Evolutionary conservation across 2,113 vertebrate species (phyloP).

Genomic region (Pelecanus crispus): DNA sequence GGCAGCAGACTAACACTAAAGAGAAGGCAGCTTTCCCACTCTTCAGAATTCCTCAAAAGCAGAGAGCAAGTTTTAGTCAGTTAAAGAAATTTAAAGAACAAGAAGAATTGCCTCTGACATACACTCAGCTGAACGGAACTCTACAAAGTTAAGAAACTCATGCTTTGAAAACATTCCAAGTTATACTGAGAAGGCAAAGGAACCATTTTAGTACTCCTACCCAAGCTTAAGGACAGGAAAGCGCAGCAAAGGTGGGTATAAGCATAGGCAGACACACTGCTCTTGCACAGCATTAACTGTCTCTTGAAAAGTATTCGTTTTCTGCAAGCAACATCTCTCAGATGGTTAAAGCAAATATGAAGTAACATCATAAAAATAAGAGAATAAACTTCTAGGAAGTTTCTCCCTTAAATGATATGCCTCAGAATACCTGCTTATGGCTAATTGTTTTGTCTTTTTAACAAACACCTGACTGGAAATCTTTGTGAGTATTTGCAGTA

Average conservation of each 20-base stretch:
- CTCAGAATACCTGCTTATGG: background rate
- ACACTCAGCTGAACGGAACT: background rate
- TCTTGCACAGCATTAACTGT: background rate
- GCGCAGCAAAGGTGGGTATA: background rate
- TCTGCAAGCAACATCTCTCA: background rate
- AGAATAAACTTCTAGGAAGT: background rate
- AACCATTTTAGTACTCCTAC: background rate
- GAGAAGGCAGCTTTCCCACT: background rate
- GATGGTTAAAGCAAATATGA: background rate
- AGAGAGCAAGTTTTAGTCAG: background rate
- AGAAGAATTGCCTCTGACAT: background rate
- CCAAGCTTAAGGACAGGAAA: background rate
- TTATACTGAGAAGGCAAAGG: background rate
- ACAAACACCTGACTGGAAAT: background rate
- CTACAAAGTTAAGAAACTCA: background rate
- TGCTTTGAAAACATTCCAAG: background rate
- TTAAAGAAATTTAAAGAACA: background rate
- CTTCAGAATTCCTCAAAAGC: conserved; percentile 2
- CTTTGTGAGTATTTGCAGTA: background rate
- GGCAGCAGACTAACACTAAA: background rate
- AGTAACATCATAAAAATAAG: background rate
- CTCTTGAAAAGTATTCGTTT: background rate
- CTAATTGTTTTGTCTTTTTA: background rate
- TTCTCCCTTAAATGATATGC: background rate
- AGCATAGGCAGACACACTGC: background rate